Conservation (phyloP, 1,140 invertebrate species). For the Eurosta solidaginis region DNA sequence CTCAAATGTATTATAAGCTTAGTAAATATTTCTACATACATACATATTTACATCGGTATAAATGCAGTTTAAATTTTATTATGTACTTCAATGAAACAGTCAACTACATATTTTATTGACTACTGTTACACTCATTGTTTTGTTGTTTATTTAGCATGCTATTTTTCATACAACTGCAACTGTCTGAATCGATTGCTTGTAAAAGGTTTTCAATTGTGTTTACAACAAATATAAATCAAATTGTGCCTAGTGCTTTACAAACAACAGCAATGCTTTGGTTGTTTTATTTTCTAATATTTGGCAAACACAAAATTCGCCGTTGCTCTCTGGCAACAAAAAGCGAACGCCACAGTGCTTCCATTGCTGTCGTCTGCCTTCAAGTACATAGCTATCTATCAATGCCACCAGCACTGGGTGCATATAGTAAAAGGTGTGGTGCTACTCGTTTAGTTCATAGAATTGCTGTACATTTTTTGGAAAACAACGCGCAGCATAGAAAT, state of each 20-base stretch:
- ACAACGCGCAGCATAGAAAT: neutral
- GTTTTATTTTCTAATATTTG: neutral
- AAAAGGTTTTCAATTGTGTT: conserved; percentile 21
- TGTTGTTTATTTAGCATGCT: neutral
- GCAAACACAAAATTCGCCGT: neutral
- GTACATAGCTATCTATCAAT: neutral
- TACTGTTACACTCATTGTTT: neutral
- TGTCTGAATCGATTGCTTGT: neutral
- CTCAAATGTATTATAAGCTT: too few species aligned
- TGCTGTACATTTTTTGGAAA: neutral
- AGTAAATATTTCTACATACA: too few species aligned
- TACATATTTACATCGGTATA: too few species aligned
- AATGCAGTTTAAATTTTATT: too few species aligned
- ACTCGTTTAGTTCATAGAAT: neutral
- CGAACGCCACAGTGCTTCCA: too few species aligned
- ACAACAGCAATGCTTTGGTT: neutral
- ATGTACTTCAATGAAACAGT: too few species aligned
- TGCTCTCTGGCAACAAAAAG: neutral
- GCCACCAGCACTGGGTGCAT: neutral
- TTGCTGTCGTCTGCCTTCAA: too few species aligned
- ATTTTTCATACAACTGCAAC: neutral
- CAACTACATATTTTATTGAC: conserved; percentile 25
- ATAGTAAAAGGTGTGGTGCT: neutral
- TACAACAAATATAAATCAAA: conserved; percentile 29
- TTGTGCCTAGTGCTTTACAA: conserved; percentile 1